Conservation (phyloP, 2,888 invertebrate species). For the Pyrgus malvae region DNA sequence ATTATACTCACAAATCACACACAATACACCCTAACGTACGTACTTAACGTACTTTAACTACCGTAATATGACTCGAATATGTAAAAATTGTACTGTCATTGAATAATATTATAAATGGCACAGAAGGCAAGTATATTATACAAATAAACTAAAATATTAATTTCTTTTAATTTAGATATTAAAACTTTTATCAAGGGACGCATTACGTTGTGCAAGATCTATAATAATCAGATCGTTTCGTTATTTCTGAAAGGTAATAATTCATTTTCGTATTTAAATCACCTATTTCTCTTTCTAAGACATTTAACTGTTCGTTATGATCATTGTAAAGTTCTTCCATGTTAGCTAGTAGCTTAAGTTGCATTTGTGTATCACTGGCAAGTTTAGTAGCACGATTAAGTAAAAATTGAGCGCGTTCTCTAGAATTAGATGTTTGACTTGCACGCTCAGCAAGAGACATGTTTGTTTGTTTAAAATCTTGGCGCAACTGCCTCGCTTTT, state of each 20-base stretch:
- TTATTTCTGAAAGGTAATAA: slow-evolving; percentile 83
- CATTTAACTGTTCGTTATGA: slow-evolving; percentile 83
- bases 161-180: not conserved
- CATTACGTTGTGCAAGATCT: slow-evolving; percentile 70
- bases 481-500: slow-evolving; percentile 83
- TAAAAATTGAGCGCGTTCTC: slow-evolving; percentile 89
- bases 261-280: slow-evolving; percentile 84
- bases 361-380: slow-evolving; percentile 89
- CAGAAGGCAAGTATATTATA: slow-evolving; percentile 14
- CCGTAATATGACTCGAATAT: slow-evolving; percentile 9
- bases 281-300: slow-evolving; percentile 83
- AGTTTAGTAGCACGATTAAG: slow-evolving; percentile 91
- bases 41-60: slow-evolving; percentile 18
- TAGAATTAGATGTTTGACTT: slow-evolving; percentile 88
- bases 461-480: slow-evolving; percentile 87
- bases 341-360: slow-evolving; percentile 86
- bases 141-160: slow-evolving; percentile 5
- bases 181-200: too few species aligned
- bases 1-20: slow-evolving; percentile 16
- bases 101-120: slow-evolving; percentile 27
- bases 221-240: slow-evolving; percentile 82
- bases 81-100: slow-evolving; percentile 18
- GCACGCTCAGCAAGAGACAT: slow-evolving; percentile 87
- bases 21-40: not conserved
- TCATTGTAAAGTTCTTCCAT: slow-evolving; percentile 86